Evolutionary conservation across 2,113 vertebrate species (phyloP).

Genomic region (Gymnobelideus leadbeateri): DNA sequence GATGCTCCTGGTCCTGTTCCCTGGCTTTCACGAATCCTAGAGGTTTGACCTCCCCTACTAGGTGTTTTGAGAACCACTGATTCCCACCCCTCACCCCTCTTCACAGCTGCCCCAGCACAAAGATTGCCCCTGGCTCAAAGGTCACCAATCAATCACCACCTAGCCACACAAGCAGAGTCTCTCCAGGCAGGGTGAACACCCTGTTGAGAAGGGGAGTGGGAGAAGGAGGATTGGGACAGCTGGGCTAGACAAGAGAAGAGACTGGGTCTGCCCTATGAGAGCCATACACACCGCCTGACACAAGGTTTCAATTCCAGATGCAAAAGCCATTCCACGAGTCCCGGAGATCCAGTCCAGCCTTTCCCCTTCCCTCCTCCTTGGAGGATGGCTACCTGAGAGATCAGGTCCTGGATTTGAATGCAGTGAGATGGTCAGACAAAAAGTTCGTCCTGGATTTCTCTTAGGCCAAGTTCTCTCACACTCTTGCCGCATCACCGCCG

Average conservation of each 20-base stretch:
- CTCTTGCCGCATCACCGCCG: neutral
- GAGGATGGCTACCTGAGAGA: neutral
- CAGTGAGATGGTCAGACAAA: neutral
- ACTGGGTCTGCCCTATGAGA: neutral
- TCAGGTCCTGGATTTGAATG: neutral
- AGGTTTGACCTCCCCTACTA: neutral
- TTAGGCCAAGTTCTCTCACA: neutral
- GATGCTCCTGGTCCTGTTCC: neutral
- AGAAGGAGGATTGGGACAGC: neutral
- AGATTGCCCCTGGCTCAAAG: neutral
- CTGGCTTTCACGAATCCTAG: neutral
- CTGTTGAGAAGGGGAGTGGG: neutral
- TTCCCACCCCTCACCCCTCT: neutral
- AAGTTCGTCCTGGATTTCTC: constrained; percentile 31
- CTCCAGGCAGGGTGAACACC: neutral
- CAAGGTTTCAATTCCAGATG: neutral
- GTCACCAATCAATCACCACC: neutral
- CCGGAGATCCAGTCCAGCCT: neutral
- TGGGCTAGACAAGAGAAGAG: neutral
- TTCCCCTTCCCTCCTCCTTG: neutral
- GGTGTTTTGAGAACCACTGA: neutral
- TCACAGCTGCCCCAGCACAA: neutral
- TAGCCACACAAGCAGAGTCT: neutral
- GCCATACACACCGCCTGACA: neutral
- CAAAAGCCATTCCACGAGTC: neutral